These are phyloP conservation scores for Smittia sp. DNA, from an alignment of 2,888 invertebrate species.

Conservation along the genomic window DNA sequence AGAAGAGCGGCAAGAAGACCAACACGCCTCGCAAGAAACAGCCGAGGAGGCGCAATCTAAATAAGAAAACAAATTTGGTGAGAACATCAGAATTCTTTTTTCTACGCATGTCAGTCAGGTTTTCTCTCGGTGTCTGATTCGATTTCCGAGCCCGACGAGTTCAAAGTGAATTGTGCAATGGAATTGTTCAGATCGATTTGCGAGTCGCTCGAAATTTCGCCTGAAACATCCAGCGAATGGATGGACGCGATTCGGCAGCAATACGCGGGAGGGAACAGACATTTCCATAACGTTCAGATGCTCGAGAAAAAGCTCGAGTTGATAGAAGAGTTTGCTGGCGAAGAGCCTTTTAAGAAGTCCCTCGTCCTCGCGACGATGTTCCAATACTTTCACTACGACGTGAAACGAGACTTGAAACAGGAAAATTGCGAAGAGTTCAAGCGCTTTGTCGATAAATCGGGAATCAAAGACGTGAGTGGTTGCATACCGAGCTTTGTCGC, in stretches of 20 bases:
- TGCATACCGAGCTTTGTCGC: neutral
- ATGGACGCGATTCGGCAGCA: neutral
- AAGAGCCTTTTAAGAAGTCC: neutral
- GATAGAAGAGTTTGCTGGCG: neutral
- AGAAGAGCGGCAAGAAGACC: neutral
- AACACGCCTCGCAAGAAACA: too few species aligned
- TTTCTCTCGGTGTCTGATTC: neutral
- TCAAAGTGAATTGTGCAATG: neutral
- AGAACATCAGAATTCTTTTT: neutral
- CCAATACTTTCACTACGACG: constrained; percentile 34
- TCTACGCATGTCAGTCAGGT: neutral
- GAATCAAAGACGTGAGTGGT: constrained; percentile 35
- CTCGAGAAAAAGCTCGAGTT: constrained; percentile 23
- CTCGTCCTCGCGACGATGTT: constrained; percentile 27
- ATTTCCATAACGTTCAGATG: constrained; percentile 33
- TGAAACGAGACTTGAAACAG: neutral
- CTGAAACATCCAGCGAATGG: neutral
- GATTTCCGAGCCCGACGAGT: neutral
- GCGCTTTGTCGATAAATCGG: constrained; percentile 27
- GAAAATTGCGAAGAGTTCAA: constrained; percentile 36
- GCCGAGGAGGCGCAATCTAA: too few species aligned
- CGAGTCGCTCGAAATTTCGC: neutral
- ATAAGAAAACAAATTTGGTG: too few species aligned
- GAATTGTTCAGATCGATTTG: neutral
- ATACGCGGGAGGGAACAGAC: neutral